phyloP scores from a whole-genome alignment of 2,113 vertebrate species.

The Chlamydotis undulata region DNA sequence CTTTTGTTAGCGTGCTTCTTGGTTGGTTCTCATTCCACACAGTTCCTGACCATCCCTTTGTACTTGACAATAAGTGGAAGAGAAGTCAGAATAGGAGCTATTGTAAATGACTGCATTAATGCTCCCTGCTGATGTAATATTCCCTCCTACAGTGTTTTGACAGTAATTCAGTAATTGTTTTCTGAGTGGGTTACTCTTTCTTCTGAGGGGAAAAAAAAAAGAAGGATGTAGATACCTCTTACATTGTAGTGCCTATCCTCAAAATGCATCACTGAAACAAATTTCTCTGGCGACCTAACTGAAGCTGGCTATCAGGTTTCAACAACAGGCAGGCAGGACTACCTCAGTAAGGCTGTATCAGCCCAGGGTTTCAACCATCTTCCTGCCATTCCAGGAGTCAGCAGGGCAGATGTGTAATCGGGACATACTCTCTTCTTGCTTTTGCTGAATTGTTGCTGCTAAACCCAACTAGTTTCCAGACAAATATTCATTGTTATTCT shows the following conservation, averaged over 20 bases:
- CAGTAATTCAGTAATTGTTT: constrained; percentile 32
- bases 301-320: not conserved
- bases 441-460: not conserved
- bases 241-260: not conserved
- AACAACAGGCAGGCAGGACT: not conserved
- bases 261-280: not conserved
- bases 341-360: not conserved
- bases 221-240: not conserved
- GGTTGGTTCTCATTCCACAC: not conserved
- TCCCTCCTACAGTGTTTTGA: constrained; percentile 41
- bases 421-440: not conserved
- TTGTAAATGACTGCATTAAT: not conserved
- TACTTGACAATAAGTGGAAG: constrained; percentile 21
- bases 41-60: constrained; percentile 8
- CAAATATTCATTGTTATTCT: not conserved
- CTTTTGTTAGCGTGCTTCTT: not conserved
- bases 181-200: constrained; percentile 5
- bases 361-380: not conserved
- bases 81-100: not conserved
- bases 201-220: not conserved
- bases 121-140: constrained; percentile 6
- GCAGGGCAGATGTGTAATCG: rapidly evolving
- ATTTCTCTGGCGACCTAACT: not conserved
- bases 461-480: not conserved
- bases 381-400: not conserved